Conservation (phyloP, 35 echinoderm and acorn worm species). For the Lytechinus variegatus region DNA sequence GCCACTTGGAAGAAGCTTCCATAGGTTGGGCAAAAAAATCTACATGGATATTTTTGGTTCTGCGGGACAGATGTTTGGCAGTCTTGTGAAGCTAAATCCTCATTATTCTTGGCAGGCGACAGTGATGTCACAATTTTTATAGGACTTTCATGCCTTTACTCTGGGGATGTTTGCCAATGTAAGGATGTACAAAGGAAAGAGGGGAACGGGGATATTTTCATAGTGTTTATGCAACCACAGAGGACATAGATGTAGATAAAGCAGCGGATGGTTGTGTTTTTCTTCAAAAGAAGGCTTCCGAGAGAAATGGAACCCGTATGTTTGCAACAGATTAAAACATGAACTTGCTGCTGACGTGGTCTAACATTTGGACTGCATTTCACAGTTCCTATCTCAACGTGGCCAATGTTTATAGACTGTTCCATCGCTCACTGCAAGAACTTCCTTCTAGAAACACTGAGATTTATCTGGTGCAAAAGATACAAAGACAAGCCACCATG, state of each 20-base stretch:
- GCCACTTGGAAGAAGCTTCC: background rate
- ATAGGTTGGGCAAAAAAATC: background rate
- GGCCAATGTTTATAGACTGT: background rate
- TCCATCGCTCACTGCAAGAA: background rate
- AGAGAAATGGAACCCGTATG: background rate
- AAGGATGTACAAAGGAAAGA: background rate
- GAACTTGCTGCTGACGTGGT: background rate
- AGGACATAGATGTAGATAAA: conserved; percentile 11
- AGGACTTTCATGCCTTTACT: background rate
- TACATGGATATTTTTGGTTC: background rate
- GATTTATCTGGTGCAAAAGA: background rate
- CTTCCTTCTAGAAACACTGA: background rate
- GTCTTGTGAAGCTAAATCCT: conserved; percentile 2
- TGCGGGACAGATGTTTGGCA: background rate
- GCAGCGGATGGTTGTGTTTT: background rate
- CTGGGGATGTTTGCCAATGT: background rate
- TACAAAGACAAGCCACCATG: background rate
- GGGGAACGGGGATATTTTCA: background rate
- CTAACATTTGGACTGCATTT: conserved; percentile 10
- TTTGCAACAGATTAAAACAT: background rate
- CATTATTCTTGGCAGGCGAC: conserved; percentile 16
- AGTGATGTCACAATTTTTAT: background rate
- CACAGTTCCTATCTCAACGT: background rate
- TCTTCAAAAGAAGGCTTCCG: background rate
- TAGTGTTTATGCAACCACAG: background rate